Base-by-base conservation (phyloP, 2,113 vertebrate genomes). In the Asarcornis scutulata region DNA sequence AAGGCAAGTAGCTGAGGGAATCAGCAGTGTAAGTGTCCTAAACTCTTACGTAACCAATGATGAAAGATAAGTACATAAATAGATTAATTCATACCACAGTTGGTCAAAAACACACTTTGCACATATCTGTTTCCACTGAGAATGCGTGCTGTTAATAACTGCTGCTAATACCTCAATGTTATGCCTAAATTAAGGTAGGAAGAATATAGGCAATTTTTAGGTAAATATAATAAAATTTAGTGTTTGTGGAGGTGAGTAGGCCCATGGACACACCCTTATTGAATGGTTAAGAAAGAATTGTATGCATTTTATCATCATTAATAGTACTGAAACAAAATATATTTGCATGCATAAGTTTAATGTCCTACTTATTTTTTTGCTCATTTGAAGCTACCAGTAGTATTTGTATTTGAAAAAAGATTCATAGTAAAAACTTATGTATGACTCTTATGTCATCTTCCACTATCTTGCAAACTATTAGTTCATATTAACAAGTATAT, bases 351-450 rank as follows among this genome's bases (percentile, higher is more conserved):
- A 4, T 50, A 2, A 75, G 2, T 27, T 89, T 84, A 64, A 69
- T 29, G 10, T 4, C 7, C 52, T 60, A n/a, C 1, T 23, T 44
- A 29, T 27, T 0, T 66, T 40, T 83, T 84, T 74, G 6, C 11
- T 62, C 6, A 26, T 66, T 74, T 87, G n/a, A 89, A 89, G 59
- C 50, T 60, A 29, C 4, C 9, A 11, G 2, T 83, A 68, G 32
- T 55, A 14, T 4, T 42, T 20, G 13, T 26, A 0, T 46, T 76
- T 63, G 11, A 83, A 23, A 72, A 34, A 86, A 91, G 6, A 14
- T 2, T 53, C 50, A 38, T 9, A 48, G 2, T 21, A 29, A 84
- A 66, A 22, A 86, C 2, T 13, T 67, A 6, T 0, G 0, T 74
- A 58, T 22, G n/a, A 50, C 44, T 18, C 12, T 32, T 83, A 34